Conservation (phyloP, 2,113 vertebrate species). For the Struthio camelus region DNA sequence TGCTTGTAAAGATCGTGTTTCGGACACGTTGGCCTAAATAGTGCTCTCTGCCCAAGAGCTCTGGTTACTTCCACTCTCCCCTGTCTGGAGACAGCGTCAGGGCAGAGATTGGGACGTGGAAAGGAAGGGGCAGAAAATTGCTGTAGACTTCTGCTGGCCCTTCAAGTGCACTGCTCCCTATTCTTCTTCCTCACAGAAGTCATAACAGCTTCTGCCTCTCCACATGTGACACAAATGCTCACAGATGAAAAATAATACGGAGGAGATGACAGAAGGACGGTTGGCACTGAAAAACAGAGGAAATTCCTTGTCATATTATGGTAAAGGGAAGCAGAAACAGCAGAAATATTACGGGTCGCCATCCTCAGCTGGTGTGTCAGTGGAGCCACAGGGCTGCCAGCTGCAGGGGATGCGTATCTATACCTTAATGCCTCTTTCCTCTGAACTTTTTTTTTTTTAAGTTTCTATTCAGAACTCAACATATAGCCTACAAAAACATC, state of each 20-base stretch:
- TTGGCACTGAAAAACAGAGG: background rate
- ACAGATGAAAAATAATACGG: background rate
- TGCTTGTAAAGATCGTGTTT: background rate
- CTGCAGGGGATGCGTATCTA: background rate
- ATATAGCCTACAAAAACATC: background rate
- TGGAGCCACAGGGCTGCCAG: fast-evolving
- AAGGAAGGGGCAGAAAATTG: background rate
- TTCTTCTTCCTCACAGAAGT: background rate
- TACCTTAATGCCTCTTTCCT: background rate
- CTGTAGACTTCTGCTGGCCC: background rate
- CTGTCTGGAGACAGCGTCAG: background rate
- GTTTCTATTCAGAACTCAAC: background rate
- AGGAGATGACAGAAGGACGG: background rate
- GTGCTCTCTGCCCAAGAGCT: fast-evolving
- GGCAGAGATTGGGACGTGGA: background rate
- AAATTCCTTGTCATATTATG: background rate
- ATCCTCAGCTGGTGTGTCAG: background rate
- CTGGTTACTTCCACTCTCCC: background rate
- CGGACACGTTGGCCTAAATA: background rate
- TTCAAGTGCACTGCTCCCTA: background rate
- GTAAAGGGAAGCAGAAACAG: background rate
- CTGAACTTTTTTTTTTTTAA: background rate
- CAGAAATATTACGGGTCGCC: background rate
- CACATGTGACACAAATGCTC: background rate
- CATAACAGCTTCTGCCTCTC: background rate